Base-by-base conservation (phyloP, 1,140 invertebrate species). In the Phortica variegata region DNA sequence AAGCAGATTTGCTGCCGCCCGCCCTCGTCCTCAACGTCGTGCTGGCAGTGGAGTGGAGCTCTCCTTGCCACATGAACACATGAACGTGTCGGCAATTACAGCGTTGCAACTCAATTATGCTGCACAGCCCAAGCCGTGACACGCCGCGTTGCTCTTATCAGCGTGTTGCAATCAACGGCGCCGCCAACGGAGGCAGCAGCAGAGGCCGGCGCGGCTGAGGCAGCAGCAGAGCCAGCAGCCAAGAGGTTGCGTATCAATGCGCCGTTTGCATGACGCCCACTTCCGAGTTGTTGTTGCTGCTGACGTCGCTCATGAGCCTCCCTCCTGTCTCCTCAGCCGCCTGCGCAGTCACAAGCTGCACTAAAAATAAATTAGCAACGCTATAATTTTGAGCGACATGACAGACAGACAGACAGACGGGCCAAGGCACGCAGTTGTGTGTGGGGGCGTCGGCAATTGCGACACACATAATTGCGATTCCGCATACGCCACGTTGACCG, bases 301-400 rank as follows among this genome's bases (percentile, higher is more conserved):
- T 7, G n/a, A 33, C 61, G 66, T 65, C 62, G 62, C 62, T 65
- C 59, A 66, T 61, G 55, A 65, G 56, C 53, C 49, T 37, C 36
- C 54, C 57, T 49, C 33, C 47, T 15, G 3, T 39, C 43, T 23
- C 41, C 32, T n/a, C n/a, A n/a, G n/a, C n/a, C n/a, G n/a, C n/a
- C n/a, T n/a, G n/a, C n/a, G n/a, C n/a, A n/a, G n/a, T n/a, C n/a
- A n/a, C n/a, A n/a, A n/a, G n/a, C n/a, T n/a, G n/a, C n/a, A n/a
- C n/a, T 26, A 26, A 10, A 26, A 26, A 26, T 26, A 26, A 26
- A 26, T 26, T 26, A 26, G 16, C 21, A 29, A 57, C 54, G 58
- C 8, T 29, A 49, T 36, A 45, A 51, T 52, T 46, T 57, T 29
- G 19, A 38, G n/a, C n/a, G n/a, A n/a, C n/a, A n/a, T n/a, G n/a